These are phyloP conservation scores for Malaclemys terrapin DNA, from an alignment of 2,113 vertebrate species.

Conservation along the genomic window DNA sequence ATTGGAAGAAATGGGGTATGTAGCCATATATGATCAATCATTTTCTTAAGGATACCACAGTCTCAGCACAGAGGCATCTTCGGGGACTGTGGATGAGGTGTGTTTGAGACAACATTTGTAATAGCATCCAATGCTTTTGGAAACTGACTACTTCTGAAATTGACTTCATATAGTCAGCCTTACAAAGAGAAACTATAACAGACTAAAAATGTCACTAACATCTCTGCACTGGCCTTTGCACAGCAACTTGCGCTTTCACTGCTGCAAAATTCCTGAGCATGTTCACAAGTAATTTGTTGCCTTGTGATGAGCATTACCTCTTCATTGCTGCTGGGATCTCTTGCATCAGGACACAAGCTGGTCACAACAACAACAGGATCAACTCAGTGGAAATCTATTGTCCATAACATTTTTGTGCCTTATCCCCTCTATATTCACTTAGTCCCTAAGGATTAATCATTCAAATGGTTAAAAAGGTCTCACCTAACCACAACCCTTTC, in stretches of 20 bases:
- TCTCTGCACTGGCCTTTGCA: not conserved
- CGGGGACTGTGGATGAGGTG: not conserved
- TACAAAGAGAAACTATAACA: not conserved
- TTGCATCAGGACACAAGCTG: not conserved
- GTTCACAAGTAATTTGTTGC: not conserved
- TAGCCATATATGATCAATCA: not conserved
- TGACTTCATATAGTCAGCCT: not conserved
- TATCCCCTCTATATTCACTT: not conserved
- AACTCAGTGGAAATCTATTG: not conserved
- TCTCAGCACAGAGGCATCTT: not conserved
- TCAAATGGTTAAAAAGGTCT: not conserved
- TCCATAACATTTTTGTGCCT: not conserved
- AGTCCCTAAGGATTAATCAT: not conserved
- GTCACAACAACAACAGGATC: not conserved
- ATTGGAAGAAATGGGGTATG: not conserved
- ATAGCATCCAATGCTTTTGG: not conserved
- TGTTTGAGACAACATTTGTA: not conserved
- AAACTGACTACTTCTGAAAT: not conserved
- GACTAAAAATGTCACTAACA: not conserved
- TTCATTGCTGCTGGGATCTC: not conserved
- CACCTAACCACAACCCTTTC: not conserved
- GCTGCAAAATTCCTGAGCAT: not conserved
- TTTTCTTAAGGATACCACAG: not conserved
- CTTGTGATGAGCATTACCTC: not conserved
- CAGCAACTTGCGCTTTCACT: not conserved